Percentiles rank a stretch among this genome's conserved stretches.
These are phyloP conservation scores for Lampris incognitus DNA, from an alignment of 2,113 vertebrate genomes.

Conservation along the genomic window DNA sequence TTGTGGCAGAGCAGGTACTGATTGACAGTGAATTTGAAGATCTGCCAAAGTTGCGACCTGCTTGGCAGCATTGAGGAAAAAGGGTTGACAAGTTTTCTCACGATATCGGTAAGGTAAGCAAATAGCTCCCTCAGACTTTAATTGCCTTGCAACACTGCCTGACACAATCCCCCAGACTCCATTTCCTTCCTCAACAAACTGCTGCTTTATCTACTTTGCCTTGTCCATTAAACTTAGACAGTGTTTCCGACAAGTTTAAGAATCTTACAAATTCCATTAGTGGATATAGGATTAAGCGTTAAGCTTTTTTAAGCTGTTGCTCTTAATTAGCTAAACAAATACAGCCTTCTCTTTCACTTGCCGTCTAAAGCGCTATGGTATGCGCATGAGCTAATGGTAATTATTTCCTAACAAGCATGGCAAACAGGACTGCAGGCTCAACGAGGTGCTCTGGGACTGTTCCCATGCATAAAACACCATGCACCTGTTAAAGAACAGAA, in stretches of 20 bases:
- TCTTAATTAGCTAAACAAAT: slow-evolving; percentile 79
- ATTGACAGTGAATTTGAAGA: slow-evolving; percentile 31
- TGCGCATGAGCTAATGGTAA: slow-evolving; percentile 63
- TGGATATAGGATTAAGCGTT: slow-evolving; percentile 69
- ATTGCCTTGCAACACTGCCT: slow-evolving; percentile 67
- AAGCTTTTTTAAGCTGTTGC: slow-evolving; percentile 67
- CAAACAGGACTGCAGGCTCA: slow-evolving; percentile 24
- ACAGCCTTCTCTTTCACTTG: slow-evolving; percentile 60
- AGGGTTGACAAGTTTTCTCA: slow-evolving; percentile 72
- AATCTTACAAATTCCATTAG: slow-evolving; percentile 72
- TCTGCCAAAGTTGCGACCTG: slow-evolving; percentile 58
- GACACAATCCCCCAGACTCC: slow-evolving; percentile 54
- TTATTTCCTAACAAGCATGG: slow-evolving; percentile 46
- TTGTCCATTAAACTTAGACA: slow-evolving; percentile 49
- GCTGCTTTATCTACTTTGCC: slow-evolving; percentile 60
- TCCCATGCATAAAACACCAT: slow-evolving; percentile 20
- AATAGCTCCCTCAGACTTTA: slow-evolving; percentile 76
- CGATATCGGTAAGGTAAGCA: slow-evolving; percentile 62
- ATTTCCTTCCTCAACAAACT: slow-evolving; percentile 46
- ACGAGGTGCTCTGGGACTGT: slow-evolving; percentile 8
- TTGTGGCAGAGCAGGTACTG: slow-evolving; percentile 52
- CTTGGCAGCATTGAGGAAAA: slow-evolving; percentile 50
- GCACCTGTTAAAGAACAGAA: slow-evolving; percentile 2
- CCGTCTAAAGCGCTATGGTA: slow-evolving; percentile 47
- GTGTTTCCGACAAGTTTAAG: slow-evolving; percentile 58